phyloP scores from a whole-genome alignment of 2,113 vertebrate genomes.

The Hippocampus comes region DNA sequence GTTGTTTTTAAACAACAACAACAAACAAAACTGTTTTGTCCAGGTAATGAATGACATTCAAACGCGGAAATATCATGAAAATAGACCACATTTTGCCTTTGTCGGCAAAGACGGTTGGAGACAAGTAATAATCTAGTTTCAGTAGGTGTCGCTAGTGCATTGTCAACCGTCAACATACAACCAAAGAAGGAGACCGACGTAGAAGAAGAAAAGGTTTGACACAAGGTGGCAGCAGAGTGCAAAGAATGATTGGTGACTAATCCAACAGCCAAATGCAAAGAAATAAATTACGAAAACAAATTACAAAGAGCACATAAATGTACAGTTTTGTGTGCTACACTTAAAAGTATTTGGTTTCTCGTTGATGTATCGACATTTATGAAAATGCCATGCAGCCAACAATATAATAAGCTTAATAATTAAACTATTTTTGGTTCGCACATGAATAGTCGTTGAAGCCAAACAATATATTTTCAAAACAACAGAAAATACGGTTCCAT shows the following conservation, averaged over 20 bases:
- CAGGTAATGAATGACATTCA: neutral
- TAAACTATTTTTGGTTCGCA: too few relatives aligned
- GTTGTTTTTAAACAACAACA: neutral
- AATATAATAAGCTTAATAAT: too few relatives aligned
- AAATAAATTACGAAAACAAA: neutral
- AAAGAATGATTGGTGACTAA: neutral
- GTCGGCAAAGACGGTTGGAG: neutral
- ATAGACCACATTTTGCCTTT: neutral
- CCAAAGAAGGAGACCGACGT: neutral
- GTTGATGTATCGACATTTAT: too few relatives aligned
- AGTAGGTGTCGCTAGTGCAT: neutral
- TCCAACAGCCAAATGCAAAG: neutral
- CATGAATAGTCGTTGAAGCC: too few relatives aligned
- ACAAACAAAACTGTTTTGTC: neutral
- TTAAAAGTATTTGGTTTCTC: too few relatives aligned
- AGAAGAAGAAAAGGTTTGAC: neutral
- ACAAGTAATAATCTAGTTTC: neutral
- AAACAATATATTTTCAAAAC: too few relatives aligned
- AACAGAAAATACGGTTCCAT: too few relatives aligned
- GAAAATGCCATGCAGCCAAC: too few relatives aligned
- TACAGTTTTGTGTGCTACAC: too few relatives aligned
- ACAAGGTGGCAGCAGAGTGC: slow-evolving; percentile 32
- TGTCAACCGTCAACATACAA: neutral
- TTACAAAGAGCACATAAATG: neutral
- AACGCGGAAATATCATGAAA: neutral